phyloP scores from a whole-genome alignment of 37 sponge, comb jelly and placozoan species.

The Lycopodina hypogea region DNA sequence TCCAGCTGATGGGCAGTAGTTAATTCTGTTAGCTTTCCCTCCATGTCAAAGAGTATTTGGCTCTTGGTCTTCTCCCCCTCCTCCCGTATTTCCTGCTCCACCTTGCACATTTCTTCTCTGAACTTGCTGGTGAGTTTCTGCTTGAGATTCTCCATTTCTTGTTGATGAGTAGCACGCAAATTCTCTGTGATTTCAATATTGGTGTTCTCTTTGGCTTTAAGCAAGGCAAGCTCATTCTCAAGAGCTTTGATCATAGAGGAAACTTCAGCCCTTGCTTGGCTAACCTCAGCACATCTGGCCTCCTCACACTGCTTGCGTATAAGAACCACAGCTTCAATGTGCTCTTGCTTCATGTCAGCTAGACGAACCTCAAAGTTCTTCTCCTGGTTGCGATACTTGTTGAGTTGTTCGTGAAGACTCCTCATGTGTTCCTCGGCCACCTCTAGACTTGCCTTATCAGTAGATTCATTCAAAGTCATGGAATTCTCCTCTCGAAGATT shows the following conservation, averaged over 20 bases:
- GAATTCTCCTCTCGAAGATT: constrained; percentile 20
- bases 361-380: constrained; percentile 11
- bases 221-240: constrained; percentile 15
- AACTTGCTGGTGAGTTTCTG: constrained; percentile 22
- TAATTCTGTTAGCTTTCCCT: background rate
- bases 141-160: constrained; percentile 13
- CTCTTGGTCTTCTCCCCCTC: background rate
- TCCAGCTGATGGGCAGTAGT: background rate
- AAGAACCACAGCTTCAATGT: constrained; percentile 9
- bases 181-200: background rate
- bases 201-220: background rate
- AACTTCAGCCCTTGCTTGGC: background rate
- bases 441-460: constrained; percentile 43
- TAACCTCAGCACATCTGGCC: constrained; percentile 15
- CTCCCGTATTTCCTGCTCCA: constrained; percentile 10
- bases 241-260: constrained; percentile 24
- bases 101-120: background rate
- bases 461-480: constrained; percentile 16
- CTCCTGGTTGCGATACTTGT: constrained; percentile 51
- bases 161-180: background rate
- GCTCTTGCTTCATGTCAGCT: constrained; percentile 26
- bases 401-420: constrained; percentile 44
- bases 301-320: constrained; percentile 7
- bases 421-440: constrained; percentile 60
- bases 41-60: background rate